A percentile compares a stretch with the other conserved stretches of the same genome.
Conservation (phyloP, 2,113 vertebrate genomes). For the Lota lota region DNA sequence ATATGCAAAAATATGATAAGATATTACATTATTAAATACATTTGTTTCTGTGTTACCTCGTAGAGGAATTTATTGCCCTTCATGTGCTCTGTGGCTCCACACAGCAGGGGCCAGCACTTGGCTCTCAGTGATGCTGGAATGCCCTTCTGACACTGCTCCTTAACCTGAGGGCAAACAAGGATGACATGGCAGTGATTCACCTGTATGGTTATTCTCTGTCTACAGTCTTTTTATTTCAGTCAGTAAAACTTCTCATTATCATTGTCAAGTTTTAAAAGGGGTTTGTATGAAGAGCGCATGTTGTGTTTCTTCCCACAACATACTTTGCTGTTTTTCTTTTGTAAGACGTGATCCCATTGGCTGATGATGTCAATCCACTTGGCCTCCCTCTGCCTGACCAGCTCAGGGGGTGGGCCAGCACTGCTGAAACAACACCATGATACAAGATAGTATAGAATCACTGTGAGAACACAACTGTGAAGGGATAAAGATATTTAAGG, state of each 20-base stretch:
- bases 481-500: no score
- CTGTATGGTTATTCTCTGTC: neutral
- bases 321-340: constrained; percentile 80
- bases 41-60: constrained; percentile 51
- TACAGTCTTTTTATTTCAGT: neutral
- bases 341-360: constrained; percentile 81
- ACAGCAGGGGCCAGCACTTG: constrained; percentile 83
- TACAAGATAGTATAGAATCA: no score
- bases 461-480: no score
- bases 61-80: constrained; percentile 63
- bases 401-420: constrained; percentile 71
- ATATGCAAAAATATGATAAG: no score
- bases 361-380: constrained; percentile 84
- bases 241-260: neutral
- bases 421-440: constrained; percentile 37
- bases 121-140: constrained; percentile 83
- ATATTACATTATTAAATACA: no score
- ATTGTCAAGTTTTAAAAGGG: neutral
- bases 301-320: constrained; percentile 3
- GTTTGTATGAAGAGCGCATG: neutral
- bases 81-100: constrained; percentile 74
- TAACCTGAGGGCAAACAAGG: constrained; percentile 65
- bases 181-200: constrained; percentile 1
- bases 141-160: constrained; percentile 83
- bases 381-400: constrained; percentile 82